Conservation (phyloP, 2,888 invertebrate species). For the Phasia obesa region DNA sequence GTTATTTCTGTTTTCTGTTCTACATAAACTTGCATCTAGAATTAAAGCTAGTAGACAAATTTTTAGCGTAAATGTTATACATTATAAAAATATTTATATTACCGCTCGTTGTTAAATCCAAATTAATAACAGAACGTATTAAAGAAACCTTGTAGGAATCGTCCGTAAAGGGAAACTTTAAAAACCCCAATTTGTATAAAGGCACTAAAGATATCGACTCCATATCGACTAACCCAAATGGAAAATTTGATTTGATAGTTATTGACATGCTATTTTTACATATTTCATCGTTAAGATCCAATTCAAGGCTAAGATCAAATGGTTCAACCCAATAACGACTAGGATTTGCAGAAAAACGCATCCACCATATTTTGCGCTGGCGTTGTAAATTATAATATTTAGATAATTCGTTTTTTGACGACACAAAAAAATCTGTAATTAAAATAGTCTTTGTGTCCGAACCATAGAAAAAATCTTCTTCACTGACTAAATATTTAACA, state of each 20-base stretch:
- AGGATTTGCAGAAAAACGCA: constrained; percentile 89
- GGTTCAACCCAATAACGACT: constrained; percentile 85
- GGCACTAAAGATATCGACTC: constrained; percentile 85
- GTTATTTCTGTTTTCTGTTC: constrained; percentile 82
- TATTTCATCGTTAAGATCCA: neutral
- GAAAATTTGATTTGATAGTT: constrained; percentile 86
- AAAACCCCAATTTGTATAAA: constrained; percentile 72
- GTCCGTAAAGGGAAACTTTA: constrained; percentile 71
- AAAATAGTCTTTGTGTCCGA: constrained; percentile 70
- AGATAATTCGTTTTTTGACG: constrained; percentile 83
- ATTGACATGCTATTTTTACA: constrained; percentile 80
- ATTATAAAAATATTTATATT: constrained; percentile 16
- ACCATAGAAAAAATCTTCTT: constrained; percentile 5
- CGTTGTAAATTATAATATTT: constrained; percentile 90
- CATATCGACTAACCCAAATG: constrained; percentile 85
- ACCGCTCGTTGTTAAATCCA: constrained; percentile 78
- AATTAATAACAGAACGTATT: constrained; percentile 78
- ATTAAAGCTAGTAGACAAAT: constrained; percentile 76
- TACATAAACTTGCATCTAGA: constrained; percentile 83
- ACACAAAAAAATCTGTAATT: constrained; percentile 77
- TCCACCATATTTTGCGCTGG: constrained; percentile 93
- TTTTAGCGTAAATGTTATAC: neutral
- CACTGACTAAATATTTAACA: constrained; percentile 10
- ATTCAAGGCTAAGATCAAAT: constrained; percentile 72
- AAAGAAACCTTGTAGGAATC: constrained; percentile 73